These are phyloP conservation scores for Rhagium mordax DNA, from an alignment of 2,888 invertebrate genomes.

Conservation along the genomic window DNA sequence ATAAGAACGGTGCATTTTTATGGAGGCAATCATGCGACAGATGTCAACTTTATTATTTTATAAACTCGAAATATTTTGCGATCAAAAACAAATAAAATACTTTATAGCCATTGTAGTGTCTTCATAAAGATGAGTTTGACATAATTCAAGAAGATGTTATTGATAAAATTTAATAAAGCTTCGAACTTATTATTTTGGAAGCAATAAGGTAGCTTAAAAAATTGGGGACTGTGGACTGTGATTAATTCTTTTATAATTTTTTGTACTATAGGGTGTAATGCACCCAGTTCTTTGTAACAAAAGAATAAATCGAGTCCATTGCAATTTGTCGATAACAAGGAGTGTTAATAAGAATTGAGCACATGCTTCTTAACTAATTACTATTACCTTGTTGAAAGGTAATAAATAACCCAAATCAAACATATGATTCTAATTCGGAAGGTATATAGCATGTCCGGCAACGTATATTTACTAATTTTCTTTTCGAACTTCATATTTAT, in stretches of 20 bases:
- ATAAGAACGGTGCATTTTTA: constrained; percentile 54
- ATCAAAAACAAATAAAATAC: constrained; percentile 58
- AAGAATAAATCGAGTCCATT: too few species aligned
- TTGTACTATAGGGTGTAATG: neutral
- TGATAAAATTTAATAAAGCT: constrained; percentile 29
- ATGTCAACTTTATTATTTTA: constrained; percentile 59
- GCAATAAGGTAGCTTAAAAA: neutral
- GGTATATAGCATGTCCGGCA: too few species aligned
- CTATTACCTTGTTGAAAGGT: too few species aligned
- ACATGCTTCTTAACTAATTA: too few species aligned
- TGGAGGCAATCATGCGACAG: constrained; percentile 57
- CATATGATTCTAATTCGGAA: too few species aligned
- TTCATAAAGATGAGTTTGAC: constrained; percentile 35
- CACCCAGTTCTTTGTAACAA: too few species aligned
- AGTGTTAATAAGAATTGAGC: too few species aligned
- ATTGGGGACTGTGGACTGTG: neutral
- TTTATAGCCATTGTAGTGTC: constrained; percentile 40
- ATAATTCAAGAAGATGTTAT: constrained; percentile 18
- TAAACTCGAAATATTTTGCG: constrained; percentile 54
- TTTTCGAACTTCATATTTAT: neutral
- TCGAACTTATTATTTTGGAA: neutral
- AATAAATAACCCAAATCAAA: too few species aligned
- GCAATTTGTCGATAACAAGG: too few species aligned
- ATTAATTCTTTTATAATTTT: neutral
- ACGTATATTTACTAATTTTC: neutral